Evolutionary conservation across 2,888 invertebrate genomes (phyloP).

Genomic region (Idaea straminata): DNA sequence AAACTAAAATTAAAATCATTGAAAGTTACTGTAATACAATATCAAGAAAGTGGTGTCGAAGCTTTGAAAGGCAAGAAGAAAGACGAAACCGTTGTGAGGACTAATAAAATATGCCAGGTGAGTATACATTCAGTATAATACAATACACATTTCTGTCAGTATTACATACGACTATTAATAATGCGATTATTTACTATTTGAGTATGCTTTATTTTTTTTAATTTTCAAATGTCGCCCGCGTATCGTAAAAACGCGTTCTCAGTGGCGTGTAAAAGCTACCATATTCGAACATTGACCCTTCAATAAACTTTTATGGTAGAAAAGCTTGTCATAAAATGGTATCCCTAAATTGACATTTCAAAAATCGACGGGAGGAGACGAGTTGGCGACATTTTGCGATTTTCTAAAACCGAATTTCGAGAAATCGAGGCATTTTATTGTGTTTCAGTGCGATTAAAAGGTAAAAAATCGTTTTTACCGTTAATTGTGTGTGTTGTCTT

Average conservation of each 20-base stretch:
- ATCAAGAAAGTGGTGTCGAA: slow-evolving; percentile 64
- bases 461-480: neutral
- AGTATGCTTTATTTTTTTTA: too few species aligned
- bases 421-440: slow-evolving; percentile 7
- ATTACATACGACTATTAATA: too few species aligned
- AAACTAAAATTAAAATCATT: slow-evolving; percentile 64
- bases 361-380: slow-evolving; percentile 13
- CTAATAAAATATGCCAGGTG: slow-evolving; percentile 74
- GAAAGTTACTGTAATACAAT: slow-evolving; percentile 58
- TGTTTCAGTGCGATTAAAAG: neutral
- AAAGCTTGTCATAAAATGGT: neutral
- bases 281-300: neutral
- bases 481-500: neutral
- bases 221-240: too few species aligned
- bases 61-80: slow-evolving; percentile 71
- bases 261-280: neutral
- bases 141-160: neutral
- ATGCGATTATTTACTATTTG: too few species aligned
- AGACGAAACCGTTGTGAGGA: slow-evolving; percentile 65
- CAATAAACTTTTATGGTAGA: neutral
- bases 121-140: slow-evolving; percentile 21
- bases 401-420: slow-evolving; percentile 13
- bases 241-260: too few species aligned
- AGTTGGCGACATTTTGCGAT: slow-evolving; percentile 14
- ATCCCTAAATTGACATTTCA: slow-evolving; percentile 11